These are phyloP conservation scores for Astyanax mexicanus DNA, from an alignment of 2,797 vertebrate genomes.

Conservation along the genomic window DNA sequence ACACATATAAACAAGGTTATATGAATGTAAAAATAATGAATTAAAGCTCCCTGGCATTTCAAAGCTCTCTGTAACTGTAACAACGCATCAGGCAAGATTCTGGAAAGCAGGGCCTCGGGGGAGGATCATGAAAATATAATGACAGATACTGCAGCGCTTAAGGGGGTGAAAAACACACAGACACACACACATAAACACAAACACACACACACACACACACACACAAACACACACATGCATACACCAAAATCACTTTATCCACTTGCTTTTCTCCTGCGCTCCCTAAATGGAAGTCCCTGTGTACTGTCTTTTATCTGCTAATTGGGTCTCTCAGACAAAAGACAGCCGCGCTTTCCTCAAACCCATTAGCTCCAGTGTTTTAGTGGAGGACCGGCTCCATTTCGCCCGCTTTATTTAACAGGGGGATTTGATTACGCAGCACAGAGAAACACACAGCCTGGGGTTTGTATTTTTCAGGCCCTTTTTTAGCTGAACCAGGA, in stretches of 20 bases:
- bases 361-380: conserved; percentile 54
- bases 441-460: conserved; percentile 20
- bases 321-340: conserved; percentile 57
- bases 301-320: conserved; percentile 53
- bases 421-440: conserved; percentile 32
- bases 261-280: conserved; percentile 17
- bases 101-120: conserved; percentile 6
- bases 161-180: conserved; percentile 6
- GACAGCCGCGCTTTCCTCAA: conserved; percentile 46
- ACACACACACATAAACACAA: background rate
- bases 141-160: background rate
- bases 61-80: conserved; percentile 23
- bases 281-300: conserved; percentile 43
- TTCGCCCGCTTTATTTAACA: conserved; percentile 45
- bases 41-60: conserved; percentile 62
- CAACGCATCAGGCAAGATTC: conserved; percentile 11
- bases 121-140: conserved; percentile 45
- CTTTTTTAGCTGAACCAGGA: background rate
- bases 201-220: background rate
- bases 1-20: background rate
- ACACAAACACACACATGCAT: conserved; percentile 6
- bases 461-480: conserved; percentile 16
- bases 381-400: conserved; percentile 36
- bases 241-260: conserved; percentile 38
- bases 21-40: conserved; percentile 57